Conservation (phyloP, 1,140 invertebrate genomes). For the Hylaeus volcanicus region DNA sequence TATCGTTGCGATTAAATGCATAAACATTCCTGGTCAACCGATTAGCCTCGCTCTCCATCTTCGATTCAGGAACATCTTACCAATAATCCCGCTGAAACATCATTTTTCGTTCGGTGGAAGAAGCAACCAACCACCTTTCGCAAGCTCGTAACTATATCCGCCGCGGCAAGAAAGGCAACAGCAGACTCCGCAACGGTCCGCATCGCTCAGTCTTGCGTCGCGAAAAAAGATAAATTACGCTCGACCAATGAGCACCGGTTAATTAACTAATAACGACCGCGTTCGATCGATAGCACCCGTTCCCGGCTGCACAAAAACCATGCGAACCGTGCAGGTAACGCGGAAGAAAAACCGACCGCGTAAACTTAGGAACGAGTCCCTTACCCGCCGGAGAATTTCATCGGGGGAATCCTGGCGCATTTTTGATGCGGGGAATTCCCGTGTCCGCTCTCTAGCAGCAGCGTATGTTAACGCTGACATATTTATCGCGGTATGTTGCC, state of each 20-base stretch:
- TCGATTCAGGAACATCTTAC: no score
- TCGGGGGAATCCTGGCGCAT: neutral
- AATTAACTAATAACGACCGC: slow-evolving; percentile 22
- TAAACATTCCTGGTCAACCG: no score
- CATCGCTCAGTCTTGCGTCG: slow-evolving; percentile 11
- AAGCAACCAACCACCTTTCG: no score
- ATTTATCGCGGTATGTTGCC: neutral
- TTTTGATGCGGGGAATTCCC: neutral
- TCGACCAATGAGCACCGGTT: slow-evolving; percentile 17
- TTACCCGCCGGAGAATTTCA: neutral
- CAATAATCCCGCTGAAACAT: no score
- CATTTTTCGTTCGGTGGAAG: no score
- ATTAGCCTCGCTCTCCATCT: no score
- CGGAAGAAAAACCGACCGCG: slow-evolving; percentile 1
- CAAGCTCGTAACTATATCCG: no score
- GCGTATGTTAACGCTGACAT: neutral
- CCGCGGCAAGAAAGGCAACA: neutral
- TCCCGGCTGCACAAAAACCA: neutral
- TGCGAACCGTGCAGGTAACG: neutral
- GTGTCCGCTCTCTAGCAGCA: neutral
- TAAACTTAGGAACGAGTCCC: neutral
- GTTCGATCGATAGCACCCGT: neutral
- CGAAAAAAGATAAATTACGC: slow-evolving; percentile 17
- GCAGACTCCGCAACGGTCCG: neutral
- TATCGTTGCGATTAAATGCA: no score